Evolutionary conservation across 2,888 invertebrate species (phyloP).

Genomic region (Drosophila greeni): DNA sequence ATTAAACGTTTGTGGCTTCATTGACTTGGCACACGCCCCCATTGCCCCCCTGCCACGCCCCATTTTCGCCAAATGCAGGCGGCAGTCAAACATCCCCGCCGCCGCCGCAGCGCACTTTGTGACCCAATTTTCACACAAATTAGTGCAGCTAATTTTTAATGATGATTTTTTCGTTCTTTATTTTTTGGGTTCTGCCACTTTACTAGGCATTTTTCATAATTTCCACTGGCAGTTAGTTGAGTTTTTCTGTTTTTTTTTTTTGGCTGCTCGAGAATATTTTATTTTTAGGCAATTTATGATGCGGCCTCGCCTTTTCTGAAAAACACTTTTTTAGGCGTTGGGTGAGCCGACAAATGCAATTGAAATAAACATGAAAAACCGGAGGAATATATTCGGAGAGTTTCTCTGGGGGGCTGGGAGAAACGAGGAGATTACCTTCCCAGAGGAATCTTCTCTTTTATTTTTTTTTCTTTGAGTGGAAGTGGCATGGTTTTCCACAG

Average conservation of each 20-base stretch:
- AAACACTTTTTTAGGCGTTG: slow-evolving; percentile 25
- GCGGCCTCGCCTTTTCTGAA: slow-evolving; percentile 1
- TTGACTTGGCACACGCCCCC: slow-evolving; percentile 62
- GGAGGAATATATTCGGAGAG: slow-evolving; percentile 2
- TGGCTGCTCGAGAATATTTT: slow-evolving; percentile 21
- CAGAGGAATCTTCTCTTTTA: not conserved
- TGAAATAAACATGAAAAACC: slow-evolving; percentile 66
- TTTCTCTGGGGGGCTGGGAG: not conserved
- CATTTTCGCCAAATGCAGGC: slow-evolving; percentile 40
- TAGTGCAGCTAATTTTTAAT: slow-evolving; percentile 74
- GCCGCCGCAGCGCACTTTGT: slow-evolving; percentile 12
- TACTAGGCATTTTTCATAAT: slow-evolving; percentile 70
- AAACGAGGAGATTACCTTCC: slow-evolving; percentile 4
- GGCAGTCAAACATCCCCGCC: slow-evolving; percentile 35
- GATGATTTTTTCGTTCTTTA: slow-evolving; percentile 60
- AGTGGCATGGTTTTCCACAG: slow-evolving; percentile 13
- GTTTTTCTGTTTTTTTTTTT: slow-evolving; percentile 3
- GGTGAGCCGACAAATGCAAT: slow-evolving; percentile 61
- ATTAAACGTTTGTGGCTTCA: slow-evolving; percentile 65
- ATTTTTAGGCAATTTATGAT: slow-evolving; percentile 64
- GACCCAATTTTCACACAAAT: slow-evolving; percentile 70
- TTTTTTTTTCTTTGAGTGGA: not conserved
- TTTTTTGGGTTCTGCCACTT: slow-evolving; percentile 58
- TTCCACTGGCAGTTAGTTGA: slow-evolving; percentile 38
- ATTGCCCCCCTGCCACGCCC: slow-evolving; percentile 15